These are phyloP conservation scores for Stigmatopora nigra DNA, from an alignment of 2,113 vertebrate species.

Conservation along the genomic window DNA sequence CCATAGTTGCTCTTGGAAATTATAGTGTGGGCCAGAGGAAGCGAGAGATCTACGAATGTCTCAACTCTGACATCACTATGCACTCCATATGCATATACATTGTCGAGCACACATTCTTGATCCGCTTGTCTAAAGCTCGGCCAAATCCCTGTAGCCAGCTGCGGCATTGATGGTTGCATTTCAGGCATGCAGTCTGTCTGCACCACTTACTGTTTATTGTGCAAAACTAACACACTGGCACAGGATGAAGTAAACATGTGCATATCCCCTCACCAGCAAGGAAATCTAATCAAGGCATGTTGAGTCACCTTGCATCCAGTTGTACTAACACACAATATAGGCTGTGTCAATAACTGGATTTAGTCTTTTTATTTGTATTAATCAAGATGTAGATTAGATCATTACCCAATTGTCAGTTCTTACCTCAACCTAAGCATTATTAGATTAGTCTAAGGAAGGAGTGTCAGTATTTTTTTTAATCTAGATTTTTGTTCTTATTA, in stretches of 20 bases:
- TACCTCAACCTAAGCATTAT: no score
- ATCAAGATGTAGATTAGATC: not conserved
- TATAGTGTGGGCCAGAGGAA: conserved; percentile 17
- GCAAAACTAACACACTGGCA: conserved; percentile 13
- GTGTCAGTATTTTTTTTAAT: no score
- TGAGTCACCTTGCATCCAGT: conserved; percentile 17
- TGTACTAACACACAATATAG: conserved; percentile 1
- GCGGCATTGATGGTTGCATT: conserved; percentile 26
- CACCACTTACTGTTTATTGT: conserved; percentile 20
- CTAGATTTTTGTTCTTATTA: no score
- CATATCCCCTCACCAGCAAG: conserved; percentile 23
- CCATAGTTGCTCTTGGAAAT: conserved; percentile 37
- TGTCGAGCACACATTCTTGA: conserved; percentile 10
- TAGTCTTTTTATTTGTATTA: not conserved
- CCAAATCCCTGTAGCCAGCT: conserved; percentile 33
- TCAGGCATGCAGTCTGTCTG: conserved; percentile 32
- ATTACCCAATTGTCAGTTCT: not conserved
- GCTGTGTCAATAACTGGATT: not conserved
- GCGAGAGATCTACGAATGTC: conserved; percentile 31
- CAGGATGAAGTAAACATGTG: conserved; percentile 25
- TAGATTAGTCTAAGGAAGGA: no score
- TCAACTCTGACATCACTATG: conserved; percentile 46
- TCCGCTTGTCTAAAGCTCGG: conserved; percentile 15
- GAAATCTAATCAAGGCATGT: conserved; percentile 37
- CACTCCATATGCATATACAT: conserved; percentile 23